phyloP scores from a whole-genome alignment of 1,140 invertebrate genomes.

The Caenorhabditis latens region DNA sequence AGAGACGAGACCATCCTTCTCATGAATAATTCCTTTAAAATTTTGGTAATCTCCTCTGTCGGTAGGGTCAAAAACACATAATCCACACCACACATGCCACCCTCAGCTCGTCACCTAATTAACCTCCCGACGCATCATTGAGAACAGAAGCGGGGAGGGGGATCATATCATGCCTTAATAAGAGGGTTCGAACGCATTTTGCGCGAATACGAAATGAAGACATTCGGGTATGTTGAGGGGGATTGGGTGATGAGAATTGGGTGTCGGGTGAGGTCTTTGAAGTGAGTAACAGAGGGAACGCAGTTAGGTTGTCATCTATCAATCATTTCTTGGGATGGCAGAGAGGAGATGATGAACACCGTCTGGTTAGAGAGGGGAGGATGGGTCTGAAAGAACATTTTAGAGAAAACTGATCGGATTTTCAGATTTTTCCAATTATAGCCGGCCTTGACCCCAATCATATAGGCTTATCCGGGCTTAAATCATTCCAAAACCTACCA shows the following conservation, averaged over 20 bases:
- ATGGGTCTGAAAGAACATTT: no score
- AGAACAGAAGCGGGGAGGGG: neutral
- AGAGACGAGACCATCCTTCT: no score
- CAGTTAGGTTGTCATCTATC: constrained; percentile 18
- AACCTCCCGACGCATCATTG: neutral
- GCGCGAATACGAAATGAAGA: constrained; percentile 43
- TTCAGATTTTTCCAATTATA: no score
- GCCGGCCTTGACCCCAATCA: no score
- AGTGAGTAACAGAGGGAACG: neutral
- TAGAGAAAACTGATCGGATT: no score
- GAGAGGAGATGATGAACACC: neutral
- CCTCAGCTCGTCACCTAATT: constrained; percentile 10
- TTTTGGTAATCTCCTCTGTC: no score
- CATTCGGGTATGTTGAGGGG: neutral
- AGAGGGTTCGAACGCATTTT: constrained; percentile 1
- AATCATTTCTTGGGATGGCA: neutral
- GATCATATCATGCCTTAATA: constrained; percentile 37
- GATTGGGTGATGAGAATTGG: no score
- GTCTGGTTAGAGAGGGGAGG: neutral
- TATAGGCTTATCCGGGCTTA: no score
- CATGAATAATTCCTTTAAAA: no score
- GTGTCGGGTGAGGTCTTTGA: neutral
- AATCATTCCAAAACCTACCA: no score
- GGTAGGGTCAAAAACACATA: neutral
- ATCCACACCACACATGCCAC: no score